phyloP scores from a whole-genome alignment of 2,797 vertebrate genomes.

The Sarcoramphus papa region DNA sequence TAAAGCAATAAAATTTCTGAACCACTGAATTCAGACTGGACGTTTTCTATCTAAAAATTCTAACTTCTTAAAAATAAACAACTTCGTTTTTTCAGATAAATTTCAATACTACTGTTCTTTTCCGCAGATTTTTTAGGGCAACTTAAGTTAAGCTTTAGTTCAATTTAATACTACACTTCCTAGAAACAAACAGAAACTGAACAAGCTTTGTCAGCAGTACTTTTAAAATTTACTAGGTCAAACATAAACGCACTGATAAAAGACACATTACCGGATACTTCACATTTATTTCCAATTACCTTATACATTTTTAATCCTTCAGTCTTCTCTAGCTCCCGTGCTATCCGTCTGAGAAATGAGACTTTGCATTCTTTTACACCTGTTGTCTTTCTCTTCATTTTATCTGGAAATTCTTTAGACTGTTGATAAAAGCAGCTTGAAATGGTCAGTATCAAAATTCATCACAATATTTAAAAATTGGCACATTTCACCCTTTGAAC shows the following conservation, averaged over 20 bases:
- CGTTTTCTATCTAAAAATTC: background rate
- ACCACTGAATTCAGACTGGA: background rate
- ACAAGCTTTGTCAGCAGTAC: background rate
- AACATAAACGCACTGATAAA: background rate
- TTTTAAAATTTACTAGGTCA: background rate
- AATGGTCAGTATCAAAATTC: background rate
- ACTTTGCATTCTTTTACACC: constrained; percentile 30
- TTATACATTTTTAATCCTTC: constrained; percentile 65
- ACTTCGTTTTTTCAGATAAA: background rate
- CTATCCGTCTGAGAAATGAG: constrained; percentile 25
- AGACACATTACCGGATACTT: background rate
- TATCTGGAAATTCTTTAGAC: constrained; percentile 55
- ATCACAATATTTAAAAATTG: background rate
- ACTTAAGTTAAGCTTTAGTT: background rate
- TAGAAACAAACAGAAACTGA: background rate
- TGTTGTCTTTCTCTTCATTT: constrained; percentile 3
- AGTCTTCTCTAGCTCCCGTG: constrained; percentile 50
- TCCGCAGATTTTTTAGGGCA: background rate
- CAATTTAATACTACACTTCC: background rate
- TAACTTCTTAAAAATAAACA: background rate
- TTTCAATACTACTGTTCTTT: background rate
- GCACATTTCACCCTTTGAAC: background rate
- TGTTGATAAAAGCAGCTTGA: background rate
- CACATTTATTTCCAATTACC: constrained; percentile 17
- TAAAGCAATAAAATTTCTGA: background rate